Evolutionary conservation across 2,888 invertebrate species (phyloP).

Genomic region (Morpho helenor): DNA sequence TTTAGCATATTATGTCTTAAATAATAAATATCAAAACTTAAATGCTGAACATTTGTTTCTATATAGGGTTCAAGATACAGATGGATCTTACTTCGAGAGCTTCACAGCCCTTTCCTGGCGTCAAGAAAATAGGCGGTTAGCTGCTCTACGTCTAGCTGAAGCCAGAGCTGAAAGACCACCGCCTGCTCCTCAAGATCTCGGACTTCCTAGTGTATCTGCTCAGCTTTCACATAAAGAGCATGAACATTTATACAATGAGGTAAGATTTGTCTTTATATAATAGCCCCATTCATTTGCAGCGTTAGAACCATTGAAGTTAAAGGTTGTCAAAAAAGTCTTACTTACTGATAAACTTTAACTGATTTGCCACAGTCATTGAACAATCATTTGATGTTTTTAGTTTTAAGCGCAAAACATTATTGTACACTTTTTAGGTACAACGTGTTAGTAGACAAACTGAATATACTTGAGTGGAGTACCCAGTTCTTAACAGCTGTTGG

Average conservation of each 20-base stretch:
- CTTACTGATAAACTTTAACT: no score
- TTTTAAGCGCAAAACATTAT: background rate
- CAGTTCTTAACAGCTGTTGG: slow-evolving; percentile 34
- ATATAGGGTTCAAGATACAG: slow-evolving; percentile 93
- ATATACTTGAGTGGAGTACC: slow-evolving; percentile 17
- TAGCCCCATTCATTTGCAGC: no score
- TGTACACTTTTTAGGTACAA: background rate
- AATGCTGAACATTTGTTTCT: no score
- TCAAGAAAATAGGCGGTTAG: slow-evolving; percentile 91
- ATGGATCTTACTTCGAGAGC: slow-evolving; percentile 96
- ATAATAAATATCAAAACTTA: no score
- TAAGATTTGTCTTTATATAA: slow-evolving; percentile 25
- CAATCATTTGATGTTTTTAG: background rate
- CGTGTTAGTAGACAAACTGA: slow-evolving; percentile 7
- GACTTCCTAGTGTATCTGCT: slow-evolving; percentile 88
- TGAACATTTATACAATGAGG: slow-evolving; percentile 73
- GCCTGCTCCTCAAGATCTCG: slow-evolving; percentile 77
- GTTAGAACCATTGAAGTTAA: no score
- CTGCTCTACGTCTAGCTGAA: slow-evolving; percentile 86
- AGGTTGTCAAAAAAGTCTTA: no score
- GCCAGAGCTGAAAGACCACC: slow-evolving; percentile 86
- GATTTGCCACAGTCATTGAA: no score
- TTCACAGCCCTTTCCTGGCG: slow-evolving; percentile 96
- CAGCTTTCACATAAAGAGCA: slow-evolving; percentile 81
- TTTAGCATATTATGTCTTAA: no score